Base-by-base conservation (phyloP, 53 echinoderm and acorn worm species). In the Zoroaster sp. region DNA sequence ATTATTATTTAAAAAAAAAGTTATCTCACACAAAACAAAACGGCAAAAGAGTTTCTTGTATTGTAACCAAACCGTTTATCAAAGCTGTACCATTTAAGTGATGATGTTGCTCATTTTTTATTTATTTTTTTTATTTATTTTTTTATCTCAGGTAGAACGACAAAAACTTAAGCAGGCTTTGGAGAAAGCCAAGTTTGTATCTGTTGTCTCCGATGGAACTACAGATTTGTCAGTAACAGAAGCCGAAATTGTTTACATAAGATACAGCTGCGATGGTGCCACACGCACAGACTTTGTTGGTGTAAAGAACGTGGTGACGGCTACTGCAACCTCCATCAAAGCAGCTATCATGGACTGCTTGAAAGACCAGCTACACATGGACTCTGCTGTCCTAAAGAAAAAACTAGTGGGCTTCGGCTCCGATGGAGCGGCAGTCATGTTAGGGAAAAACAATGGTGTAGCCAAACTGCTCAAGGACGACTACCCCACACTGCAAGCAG, bases 401-500 rank as follows among this genome's bases (percentile, higher is more conserved):
- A 94, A 94, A 47, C 75, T 94, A 1, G 87, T 94, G 1, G 94
- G 89, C 14, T 90, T 94, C 74, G 94, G 90, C 4, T 52, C 74
- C 37, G 92, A 90, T 63, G 89, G 92, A 43, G 94, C 89, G 25
- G 73, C 91, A 5, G 92, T 94, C 14, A 92, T 94, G 94, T 47
- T 89, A 10, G 94, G 94, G 5, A 76, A 71, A 42, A 92, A 87
- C 55, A 89, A 85, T 47, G 92, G 92, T 43, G 94, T 94, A 17
- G 83, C 73, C 32, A 87, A 86, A 14, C 72, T 87, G n/a, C 65
- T 94, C 20, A 77, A 72, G 75, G 89, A 90, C 41, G 74, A 73
- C 33, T 72, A 35, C 39, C 89, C 94, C 13, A 28, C 41, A 21
- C 66, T 92, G 6, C 80, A 87, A 35, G 72, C 72, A 79, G 87